Evolutionary conservation across 1,140 invertebrate species (phyloP), one percentile per base, ranked within the genome.

Genomic region (Achatina immaculata): DNA sequence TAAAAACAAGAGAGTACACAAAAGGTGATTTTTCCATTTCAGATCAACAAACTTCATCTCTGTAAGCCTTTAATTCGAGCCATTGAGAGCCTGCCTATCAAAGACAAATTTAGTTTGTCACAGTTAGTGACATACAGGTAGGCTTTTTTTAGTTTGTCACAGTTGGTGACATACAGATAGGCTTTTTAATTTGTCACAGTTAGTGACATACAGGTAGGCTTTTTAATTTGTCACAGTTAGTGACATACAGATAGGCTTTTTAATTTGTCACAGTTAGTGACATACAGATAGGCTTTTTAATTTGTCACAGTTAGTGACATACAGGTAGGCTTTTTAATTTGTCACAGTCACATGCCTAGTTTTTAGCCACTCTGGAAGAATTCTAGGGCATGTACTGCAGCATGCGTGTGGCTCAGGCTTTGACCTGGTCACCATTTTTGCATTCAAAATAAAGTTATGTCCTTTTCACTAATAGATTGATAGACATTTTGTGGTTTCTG

Each of bases 61-160:
- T 98, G 98, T 90, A 99, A 97, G 92, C 98, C 98, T 0, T 92
- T 99, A 21, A 98, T 99, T 83, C 93, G 98, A 86, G 97, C 98
- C 2, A 98, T 99, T 84, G 97, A 99, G 84, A 96, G 96, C 40
- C 95, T 95, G 24, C 93, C 94, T 0, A 95, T 96, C 68, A 98
- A 97, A 90, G 96, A 98, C 69, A 94, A 94, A 78, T 99, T 98
- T 91, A 94, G 95, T 48, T 96, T 92, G 43, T 91, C 93, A 21
- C 96, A 98, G 90, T 95, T 97, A 62, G 93, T 95, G 40, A 99
- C 98, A 0, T 99, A 98, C 90, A 96, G 95, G 89, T 93, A 82
- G 21, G 68, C 38, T 42, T 7, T 40, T 24, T 40, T 24, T 42
- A 1, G 9, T 69, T 11, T 31, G 14, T 2, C 28, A 45, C 28